Conservation (phyloP, 2,888 invertebrate genomes). For the Zaprionus bogoriensis region DNA sequence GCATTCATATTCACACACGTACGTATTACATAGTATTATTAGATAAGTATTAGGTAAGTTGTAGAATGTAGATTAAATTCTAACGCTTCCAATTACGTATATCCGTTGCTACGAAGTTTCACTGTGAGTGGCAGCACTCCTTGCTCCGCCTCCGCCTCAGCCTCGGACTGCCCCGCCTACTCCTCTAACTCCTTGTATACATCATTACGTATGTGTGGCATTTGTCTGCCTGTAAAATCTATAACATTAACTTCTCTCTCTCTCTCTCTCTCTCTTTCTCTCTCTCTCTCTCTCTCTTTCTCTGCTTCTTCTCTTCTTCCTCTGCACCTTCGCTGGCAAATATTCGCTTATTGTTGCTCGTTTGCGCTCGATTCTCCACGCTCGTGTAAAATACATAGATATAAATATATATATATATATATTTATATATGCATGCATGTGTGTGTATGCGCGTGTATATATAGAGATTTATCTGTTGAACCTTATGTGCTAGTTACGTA, state of each 20-base stretch:
- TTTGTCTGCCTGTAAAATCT: slow-evolving; percentile 64
- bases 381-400: slow-evolving; percentile 63
- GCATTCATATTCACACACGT: slow-evolving; percentile 20
- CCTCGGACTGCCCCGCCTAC: neutral
- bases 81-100: slow-evolving; percentile 71
- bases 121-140: too few relatives aligned
- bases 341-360: slow-evolving; percentile 65
- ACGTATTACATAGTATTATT: slow-evolving; percentile 39
- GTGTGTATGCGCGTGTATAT: slow-evolving; percentile 51
- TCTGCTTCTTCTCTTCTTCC: neutral
- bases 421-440: slow-evolving; percentile 23
- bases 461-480: slow-evolving; percentile 52
- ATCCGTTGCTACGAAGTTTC: slow-evolving; percentile 79
- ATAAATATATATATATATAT: slow-evolving; percentile 57
- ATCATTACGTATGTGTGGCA: slow-evolving; percentile 47
- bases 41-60: slow-evolving; percentile 68
- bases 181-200: slow-evolving; percentile 36
- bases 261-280: neutral
- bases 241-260: slow-evolving; percentile 68
- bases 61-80: slow-evolving; percentile 61
- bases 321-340: slow-evolving; percentile 49
- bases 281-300: neutral
- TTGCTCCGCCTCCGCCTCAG: too few relatives aligned
- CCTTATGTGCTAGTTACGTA: slow-evolving; percentile 82
- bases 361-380: too few relatives aligned